phyloP scores from a whole-genome alignment of 1,140 invertebrate species.

The Tetraneura akinire region DNA sequence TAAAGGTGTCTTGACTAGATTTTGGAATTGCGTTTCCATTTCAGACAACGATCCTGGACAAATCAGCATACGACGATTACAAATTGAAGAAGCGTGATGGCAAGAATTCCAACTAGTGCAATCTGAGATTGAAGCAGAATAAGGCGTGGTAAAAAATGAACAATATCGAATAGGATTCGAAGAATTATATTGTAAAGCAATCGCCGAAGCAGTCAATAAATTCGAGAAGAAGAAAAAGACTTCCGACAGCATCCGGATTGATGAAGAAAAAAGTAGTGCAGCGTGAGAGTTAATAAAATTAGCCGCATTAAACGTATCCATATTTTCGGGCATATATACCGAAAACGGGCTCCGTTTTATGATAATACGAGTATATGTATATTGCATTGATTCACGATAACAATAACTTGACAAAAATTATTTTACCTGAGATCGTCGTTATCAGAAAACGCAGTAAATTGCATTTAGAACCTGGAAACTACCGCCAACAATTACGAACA shows the following conservation, averaged over 20 bases:
- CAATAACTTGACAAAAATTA: background rate
- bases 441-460: background rate
- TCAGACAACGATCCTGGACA: no score
- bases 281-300: background rate
- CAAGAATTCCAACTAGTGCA: no score
- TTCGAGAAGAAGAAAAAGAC: background rate
- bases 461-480: background rate
- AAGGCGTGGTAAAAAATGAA: no score
- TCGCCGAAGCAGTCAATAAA: background rate
- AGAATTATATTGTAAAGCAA: constrained; percentile 7
- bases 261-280: background rate
- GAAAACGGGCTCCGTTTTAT: background rate
- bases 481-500: background rate
- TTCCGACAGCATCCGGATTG: background rate
- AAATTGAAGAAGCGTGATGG: no score
- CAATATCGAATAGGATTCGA: background rate
- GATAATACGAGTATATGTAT: no score
- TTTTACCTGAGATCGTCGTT: background rate
- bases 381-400: background rate
- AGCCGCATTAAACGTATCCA: background rate
- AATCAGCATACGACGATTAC: no score
- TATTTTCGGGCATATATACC: background rate
- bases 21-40: no score
- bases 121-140: no score
- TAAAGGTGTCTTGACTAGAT: no score